A percentile compares a stretch with the other conserved stretches of the same genome.
These are phyloP conservation scores for Glaucopsyche alexis DNA, from an alignment of 2,888 invertebrate species.

Conservation along the genomic window DNA sequence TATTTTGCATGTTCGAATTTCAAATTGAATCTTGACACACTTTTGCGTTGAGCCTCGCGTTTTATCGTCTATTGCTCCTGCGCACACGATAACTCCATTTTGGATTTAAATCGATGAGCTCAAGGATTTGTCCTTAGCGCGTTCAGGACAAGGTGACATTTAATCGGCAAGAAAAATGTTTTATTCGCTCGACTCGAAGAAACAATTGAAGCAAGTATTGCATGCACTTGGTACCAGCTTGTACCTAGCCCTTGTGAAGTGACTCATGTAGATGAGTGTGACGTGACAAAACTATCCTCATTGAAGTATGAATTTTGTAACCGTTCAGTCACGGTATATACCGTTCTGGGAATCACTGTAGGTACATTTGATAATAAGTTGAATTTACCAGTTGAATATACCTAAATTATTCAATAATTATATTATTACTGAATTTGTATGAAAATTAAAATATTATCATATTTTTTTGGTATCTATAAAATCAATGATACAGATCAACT, in stretches of 20 bases:
- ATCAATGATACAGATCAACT: conserved; percentile 33
- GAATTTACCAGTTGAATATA: too few relatives aligned
- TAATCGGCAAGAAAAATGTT: not conserved
- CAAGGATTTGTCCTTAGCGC: conserved; percentile 7
- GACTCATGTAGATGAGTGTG: not conserved
- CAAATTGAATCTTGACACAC: conserved; percentile 27
- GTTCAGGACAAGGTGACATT: not conserved
- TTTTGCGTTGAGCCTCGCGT: conserved; percentile 44
- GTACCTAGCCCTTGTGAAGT: not conserved
- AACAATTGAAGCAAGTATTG: conserved; percentile 1
- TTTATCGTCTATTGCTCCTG: conserved; percentile 40
- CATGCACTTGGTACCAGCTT: not conserved
- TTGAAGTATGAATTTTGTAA: conserved; percentile 5
- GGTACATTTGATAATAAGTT: not conserved
- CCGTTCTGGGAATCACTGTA: too few relatives aligned
- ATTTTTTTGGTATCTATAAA: not conserved
- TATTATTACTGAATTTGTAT: not conserved
- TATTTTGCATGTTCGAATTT: not conserved
- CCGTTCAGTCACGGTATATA: not conserved
- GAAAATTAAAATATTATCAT: not conserved
- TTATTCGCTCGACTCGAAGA: not conserved
- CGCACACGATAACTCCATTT: not conserved
- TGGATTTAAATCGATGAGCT: not conserved
- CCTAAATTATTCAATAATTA: too few relatives aligned
- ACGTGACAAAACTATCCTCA: not conserved